A percentile compares a stretch with the other conserved stretches of the same genome.
Conservation (phyloP, 30 jellyfish, hydroid and myxozoan genomes). For the Haliclystus octoradiatus region DNA sequence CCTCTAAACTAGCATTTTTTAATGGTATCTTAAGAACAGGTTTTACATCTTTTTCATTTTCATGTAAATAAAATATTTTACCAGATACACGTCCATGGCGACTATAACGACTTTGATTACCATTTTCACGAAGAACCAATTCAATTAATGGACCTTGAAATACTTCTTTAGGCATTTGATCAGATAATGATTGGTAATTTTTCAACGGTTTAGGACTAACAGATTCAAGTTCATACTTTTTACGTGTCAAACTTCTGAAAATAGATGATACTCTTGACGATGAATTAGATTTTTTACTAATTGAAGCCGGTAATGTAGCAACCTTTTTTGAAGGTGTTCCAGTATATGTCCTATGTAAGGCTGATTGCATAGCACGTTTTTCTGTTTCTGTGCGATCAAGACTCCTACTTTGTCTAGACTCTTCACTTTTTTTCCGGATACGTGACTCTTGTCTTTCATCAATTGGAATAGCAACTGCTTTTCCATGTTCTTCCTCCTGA, state of each 20-base stretch:
- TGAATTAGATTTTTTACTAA: background rate
- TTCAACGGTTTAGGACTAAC: background rate
- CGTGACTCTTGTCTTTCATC: background rate
- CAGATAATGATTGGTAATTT: background rate
- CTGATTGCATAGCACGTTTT: background rate
- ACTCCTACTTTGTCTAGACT: background rate
- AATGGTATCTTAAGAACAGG: constrained; percentile 88
- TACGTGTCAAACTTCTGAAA: constrained; percentile 44
- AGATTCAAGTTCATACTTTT: constrained; percentile 9
- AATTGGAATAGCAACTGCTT: background rate
- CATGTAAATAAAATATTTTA: constrained; percentile 71
- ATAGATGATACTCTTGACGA: constrained; percentile 38
- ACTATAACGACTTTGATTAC: constrained; percentile 8
- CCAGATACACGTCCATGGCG: constrained; percentile 92
- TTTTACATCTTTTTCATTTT: constrained; percentile 33
- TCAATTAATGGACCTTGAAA: background rate
- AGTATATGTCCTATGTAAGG: background rate
- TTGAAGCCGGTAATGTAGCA: background rate
- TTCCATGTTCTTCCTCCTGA: background rate
- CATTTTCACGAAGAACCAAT: constrained; percentile 10
- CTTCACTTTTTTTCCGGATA: background rate
- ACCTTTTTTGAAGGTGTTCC: background rate
- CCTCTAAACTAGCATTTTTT: constrained; percentile 85
- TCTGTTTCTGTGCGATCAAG: background rate
- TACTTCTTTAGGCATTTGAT: background rate